These are phyloP conservation scores for Amphipoea oculea DNA, from an alignment of 2,888 invertebrate species.

Conservation along the genomic window DNA sequence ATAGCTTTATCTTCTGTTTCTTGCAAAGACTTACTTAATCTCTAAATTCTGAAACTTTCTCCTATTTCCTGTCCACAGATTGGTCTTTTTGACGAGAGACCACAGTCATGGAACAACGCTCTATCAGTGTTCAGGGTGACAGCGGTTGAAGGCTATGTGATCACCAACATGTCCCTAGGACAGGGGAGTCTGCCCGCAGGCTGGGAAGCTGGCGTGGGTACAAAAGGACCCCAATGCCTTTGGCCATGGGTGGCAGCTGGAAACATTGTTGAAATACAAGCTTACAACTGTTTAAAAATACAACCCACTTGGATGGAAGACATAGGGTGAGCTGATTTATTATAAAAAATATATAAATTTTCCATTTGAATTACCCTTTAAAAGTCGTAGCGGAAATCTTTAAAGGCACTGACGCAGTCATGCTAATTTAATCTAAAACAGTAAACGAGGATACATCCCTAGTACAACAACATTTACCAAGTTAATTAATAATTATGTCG, in stretches of 20 bases:
- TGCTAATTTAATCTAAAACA: neutral
- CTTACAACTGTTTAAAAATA: conserved; percentile 94
- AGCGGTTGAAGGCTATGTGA: conserved; percentile 84
- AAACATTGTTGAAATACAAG: conserved; percentile 89
- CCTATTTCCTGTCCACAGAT: conserved; percentile 75
- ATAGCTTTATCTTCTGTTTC: neutral
- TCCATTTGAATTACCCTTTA: neutral
- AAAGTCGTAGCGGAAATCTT: neutral
- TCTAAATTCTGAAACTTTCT: conserved; percentile 17
- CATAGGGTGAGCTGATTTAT: conserved; percentile 77
- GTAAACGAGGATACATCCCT: neutral
- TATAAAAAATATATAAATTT: neutral
- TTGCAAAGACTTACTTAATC: neutral
- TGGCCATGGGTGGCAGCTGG: conserved; percentile 93
- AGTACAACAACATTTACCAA: neutral
- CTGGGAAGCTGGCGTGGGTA: conserved; percentile 88
- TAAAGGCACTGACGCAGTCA: neutral
- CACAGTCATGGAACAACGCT: conserved; percentile 83
- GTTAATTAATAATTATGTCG: conserved; percentile 18
- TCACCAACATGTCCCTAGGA: conserved; percentile 90
- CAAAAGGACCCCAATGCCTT: conserved; percentile 89
- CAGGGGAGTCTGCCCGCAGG: conserved; percentile 90
- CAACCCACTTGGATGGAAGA: conserved; percentile 97
- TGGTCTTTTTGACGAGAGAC: conserved; percentile 82
- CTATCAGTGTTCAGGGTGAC: conserved; percentile 78